Base-by-base conservation (phyloP, 2,113 vertebrate species). In the Charina bottae region DNA sequence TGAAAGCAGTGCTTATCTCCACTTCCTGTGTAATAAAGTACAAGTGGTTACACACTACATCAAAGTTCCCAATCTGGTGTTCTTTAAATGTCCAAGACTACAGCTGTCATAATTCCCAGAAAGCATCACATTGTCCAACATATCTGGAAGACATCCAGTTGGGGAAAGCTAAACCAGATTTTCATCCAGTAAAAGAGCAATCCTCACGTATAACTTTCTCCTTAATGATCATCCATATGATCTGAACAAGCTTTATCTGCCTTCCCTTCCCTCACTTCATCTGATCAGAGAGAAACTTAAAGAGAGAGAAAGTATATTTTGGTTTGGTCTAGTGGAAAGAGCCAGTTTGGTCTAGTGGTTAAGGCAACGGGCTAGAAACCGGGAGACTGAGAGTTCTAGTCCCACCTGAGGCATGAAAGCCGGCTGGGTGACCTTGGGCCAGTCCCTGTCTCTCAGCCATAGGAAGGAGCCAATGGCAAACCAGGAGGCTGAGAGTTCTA, bases 221-320 rank as follows among this genome's bases (percentile, higher is more conserved):
- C 33, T 78, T 78, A 26, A 33, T 86, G 21, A n/a, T 64, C 49
- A 53, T 62, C 24, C 53, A 23, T 37, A 33, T 86, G n/a, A 83
- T 62, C 62, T 78, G 60, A 91, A 87, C 54, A 56, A 49, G 72
- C 37, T 78, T 83, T 78, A 23, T 85, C 90, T 90, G 83, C 94
- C 90, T 83, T 0, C 2, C 87, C 88, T 84, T 92, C 87, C 90
- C n/a, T 83, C 0, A 0, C 83, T 2, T 85, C 56, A 26, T 33
- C 28, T 84, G 55, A 49, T 87, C 58, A 84, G 72, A 92, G 62
- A 87, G 49, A 92, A 72, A 83, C 26, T 58, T 26, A 54, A 6
- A 68, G 54, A 83, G 89, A 83, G n/a, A 89, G 8, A 53, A 55
- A 37, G n/a, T n/a, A n/a, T n/a, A n/a, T n/a, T n/a, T n/a, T n/a